Base-by-base conservation (phyloP, 2,113 vertebrate species). In the Mustelus asterias region DNA sequence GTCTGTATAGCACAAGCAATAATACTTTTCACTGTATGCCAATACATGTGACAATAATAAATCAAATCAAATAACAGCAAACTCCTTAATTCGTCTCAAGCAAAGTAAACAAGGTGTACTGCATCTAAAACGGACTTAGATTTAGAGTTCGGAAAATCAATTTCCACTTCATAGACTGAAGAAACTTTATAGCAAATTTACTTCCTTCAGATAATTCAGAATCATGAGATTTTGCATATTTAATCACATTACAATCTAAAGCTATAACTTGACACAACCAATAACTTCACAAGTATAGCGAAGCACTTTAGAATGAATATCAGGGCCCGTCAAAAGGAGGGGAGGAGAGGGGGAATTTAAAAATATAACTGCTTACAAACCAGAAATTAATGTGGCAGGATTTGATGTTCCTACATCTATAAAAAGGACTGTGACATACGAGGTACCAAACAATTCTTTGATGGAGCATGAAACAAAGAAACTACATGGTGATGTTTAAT, bases 401-500 rank as follows among this genome's bases (percentile, higher is more conserved):
- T 95, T 95, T 95, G 94, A 95, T 95, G 94, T 95, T 95, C 69
- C 41, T 72, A 95, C 94, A 95, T 95, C 94, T 95, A 95, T 95
- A 95, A 95, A 93, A 95, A 95, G 94, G 67, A 95, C 65, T 48
- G 94, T 76, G 69, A 95, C 94, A 95, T 72, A 95, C 24, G 94
- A 95, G 69, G 94, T 72, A 95, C 37, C 94, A 95, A 94, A 94
- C 93, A 94, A 95, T 72, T 72, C 69, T 95, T 95, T 72, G 65
- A 96, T 97, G 97, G 97, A 97, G 98, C 98, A 98, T 98, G 99
- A 98, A 99, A 99, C 98, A 99, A 99, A 99, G 98, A 98, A 97
- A 98, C 98, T 98, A 98, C 98, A 98, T 98, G 98, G 98, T 98
- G 98, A 98, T 98, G 98, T 98, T 98, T 99, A 99, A 99, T 99